Evolutionary conservation across 2,797 vertebrate genomes (phyloP).

Genomic region (Gymnoscopelus braueri): DNA sequence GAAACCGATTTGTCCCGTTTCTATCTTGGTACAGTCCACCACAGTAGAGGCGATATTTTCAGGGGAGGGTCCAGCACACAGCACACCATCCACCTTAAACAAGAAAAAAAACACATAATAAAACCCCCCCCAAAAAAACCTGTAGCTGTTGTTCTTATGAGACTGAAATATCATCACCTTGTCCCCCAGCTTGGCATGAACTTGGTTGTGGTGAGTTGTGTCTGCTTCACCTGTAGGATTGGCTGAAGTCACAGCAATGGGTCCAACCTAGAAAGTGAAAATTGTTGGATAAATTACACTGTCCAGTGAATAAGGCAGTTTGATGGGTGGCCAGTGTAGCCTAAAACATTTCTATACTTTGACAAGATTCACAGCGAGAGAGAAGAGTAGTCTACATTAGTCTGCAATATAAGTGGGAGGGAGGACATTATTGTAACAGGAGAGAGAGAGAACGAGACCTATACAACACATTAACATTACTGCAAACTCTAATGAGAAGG

Average conservation of each 20-base stretch:
- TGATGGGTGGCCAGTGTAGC: no score
- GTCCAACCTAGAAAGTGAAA: slow-evolving; percentile 83
- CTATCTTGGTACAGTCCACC: slow-evolving; percentile 92
- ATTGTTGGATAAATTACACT: background rate
- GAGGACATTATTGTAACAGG: no score
- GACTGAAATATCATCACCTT: slow-evolving; percentile 75
- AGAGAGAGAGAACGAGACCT: no score
- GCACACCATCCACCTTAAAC: slow-evolving; percentile 87
- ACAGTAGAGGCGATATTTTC: slow-evolving; percentile 93
- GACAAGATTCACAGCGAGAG: no score
- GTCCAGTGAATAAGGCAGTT: no score
- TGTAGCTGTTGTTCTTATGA: background rate
- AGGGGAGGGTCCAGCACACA: slow-evolving; percentile 90
- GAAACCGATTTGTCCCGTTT: slow-evolving; percentile 86
- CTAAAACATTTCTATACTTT: no score
- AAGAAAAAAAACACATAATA: slow-evolving; percentile 1
- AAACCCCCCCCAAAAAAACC: no score
- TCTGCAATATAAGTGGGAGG: no score
- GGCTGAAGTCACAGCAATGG: slow-evolving; percentile 90
- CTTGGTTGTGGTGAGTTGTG: slow-evolving; percentile 94
- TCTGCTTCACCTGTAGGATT: slow-evolving; percentile 93
- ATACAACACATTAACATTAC: no score
- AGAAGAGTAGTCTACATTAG: no score
- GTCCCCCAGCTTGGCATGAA: slow-evolving; percentile 88
- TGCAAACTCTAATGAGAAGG: no score